phyloP scores from a whole-genome alignment of 2,113 vertebrate species.

The Bos taurus region ARS-UCD2.0 NC_037328.1:14266001-14266500 shows the following conservation, averaged over 20 bases:
- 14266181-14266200: background rate
- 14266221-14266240: background rate
- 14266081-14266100: background rate
- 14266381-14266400: background rate
- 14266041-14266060: background rate
- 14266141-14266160: background rate
- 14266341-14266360: rapidly evolving
- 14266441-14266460: background rate
- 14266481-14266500: background rate
- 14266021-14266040: background rate
- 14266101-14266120: background rate
- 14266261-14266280: background rate
- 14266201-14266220: background rate
- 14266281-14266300: background rate
- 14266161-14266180: background rate
- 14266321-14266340: background rate
- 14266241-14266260: background rate
- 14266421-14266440: background rate
- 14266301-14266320: background rate
- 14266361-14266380: background rate
- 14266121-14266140: background rate
- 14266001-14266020: background rate
- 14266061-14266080: background rate
- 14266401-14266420: background rate
- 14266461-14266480: background rate